Evolutionary conservation across 2,113 vertebrate species (phyloP), one percentile per base, ranked within the genome.

Genomic region (Chloroceryle aenea): DNA sequence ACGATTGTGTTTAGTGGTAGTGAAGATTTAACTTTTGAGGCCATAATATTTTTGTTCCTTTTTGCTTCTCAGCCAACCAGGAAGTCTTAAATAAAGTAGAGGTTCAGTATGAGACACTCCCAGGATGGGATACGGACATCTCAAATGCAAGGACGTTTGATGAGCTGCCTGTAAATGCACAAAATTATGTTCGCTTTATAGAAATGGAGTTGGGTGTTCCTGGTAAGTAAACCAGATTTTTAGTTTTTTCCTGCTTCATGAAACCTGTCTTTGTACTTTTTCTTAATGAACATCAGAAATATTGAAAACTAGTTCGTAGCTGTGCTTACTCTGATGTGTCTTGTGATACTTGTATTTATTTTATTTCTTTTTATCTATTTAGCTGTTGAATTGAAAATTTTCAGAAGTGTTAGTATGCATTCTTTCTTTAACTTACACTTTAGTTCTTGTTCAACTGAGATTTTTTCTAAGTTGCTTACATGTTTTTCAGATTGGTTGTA

Each of bases 61-160:
- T 84, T 97, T 97, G 23, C 48, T 96, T 91, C 76, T 87, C 96
- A 99, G 99, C 99, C 96, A 99, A 99, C 98, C 99, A 99, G 42
- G 99, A 99, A 97, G 98, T 99, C 97, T 97, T 99, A 97, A 99
- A 99, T 92, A 99, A 98, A 91, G 99, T 99, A 68, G 99, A 99
- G 94, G 99, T 99, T 95, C 98, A 99, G 89, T 99, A 99, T 75
- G 98, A 98, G 96, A 99, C 98, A 50, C 98, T 99, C 88, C 99
- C 99, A 50, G 99, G 99, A 80, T 99, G 99, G 99, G 99, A 98
- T 69, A 99, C 98, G 4, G 98, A 99, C 95, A 99, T 98, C 62
- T 99, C 99, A 47, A 98, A 98, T 62, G 98, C 97, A 38, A 98
- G 99, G 83, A 98, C 97, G 5, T 99, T 99, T 81, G 96, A 99